phyloP scores from a whole-genome alignment of 2,113 vertebrate species.

The Gymnarchus niloticus region DNA sequence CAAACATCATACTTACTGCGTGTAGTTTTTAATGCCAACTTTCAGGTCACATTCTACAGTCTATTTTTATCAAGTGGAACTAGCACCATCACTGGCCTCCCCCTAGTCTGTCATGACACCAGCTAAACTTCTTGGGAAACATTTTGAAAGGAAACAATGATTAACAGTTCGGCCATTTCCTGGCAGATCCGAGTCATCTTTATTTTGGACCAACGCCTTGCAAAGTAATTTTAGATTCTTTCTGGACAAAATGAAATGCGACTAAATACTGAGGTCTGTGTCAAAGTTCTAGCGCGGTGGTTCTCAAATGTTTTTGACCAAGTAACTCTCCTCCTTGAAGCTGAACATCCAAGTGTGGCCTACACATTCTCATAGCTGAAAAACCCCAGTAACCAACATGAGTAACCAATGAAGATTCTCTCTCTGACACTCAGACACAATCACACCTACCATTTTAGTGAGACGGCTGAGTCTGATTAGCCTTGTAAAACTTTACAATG shows the following conservation, averaged over 20 bases:
- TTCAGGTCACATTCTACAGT: not conserved
- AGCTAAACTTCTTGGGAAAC: not conserved
- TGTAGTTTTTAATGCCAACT: not conserved
- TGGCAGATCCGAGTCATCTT: not conserved
- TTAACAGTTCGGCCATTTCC: not conserved
- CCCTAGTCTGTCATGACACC: not conserved
- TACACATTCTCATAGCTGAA: too few species aligned
- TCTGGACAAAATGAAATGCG: not conserved
- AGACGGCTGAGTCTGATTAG: too few species aligned
- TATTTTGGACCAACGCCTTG: not conserved
- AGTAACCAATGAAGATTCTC: too few species aligned
- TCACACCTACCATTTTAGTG: too few species aligned
- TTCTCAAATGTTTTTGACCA: too few species aligned
- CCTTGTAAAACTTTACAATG: too few species aligned
- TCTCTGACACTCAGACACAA: not conserved
- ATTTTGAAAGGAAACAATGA: constrained; percentile 1
- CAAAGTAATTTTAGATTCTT: not conserved
- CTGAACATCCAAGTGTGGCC: too few species aligned
- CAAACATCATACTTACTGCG: not conserved
- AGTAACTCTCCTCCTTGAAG: too few species aligned
- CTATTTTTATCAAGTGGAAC: not conserved
- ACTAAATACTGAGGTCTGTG: not conserved
- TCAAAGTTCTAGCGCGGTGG: not conserved
- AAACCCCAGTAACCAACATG: too few species aligned
- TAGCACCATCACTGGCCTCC: not conserved